Evolutionary conservation across 2,797 vertebrate species (phyloP).

Genomic region (Spinus olivaceus): DNA sequence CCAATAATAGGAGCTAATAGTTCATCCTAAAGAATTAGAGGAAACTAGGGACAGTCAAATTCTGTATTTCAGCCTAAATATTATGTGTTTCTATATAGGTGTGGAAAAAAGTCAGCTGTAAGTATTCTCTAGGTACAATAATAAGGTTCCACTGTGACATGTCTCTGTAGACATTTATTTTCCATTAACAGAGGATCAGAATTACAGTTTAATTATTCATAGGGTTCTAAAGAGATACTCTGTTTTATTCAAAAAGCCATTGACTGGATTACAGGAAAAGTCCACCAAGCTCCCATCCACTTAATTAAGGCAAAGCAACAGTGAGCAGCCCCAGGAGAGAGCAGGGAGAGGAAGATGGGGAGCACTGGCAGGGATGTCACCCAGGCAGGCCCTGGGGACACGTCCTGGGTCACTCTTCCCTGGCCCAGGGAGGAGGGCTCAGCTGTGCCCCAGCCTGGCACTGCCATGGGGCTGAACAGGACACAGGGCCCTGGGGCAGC

Average conservation of each 20-base stretch:
- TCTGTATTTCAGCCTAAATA: background rate
- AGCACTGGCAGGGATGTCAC: background rate
- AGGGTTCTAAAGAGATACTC: background rate
- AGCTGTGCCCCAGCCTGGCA: background rate
- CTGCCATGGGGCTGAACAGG: background rate
- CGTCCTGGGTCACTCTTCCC: background rate
- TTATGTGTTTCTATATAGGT: background rate
- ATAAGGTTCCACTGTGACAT: background rate
- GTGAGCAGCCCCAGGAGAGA: background rate
- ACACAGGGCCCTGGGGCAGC: background rate
- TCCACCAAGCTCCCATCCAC: background rate
- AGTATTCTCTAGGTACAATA: background rate
- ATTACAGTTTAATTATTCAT: conserved; percentile 40
- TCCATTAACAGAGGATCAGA: conserved; percentile 16
- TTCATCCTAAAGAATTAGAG: background rate
- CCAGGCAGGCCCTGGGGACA: background rate
- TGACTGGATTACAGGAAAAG: background rate
- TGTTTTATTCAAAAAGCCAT: background rate
- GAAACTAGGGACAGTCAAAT: background rate
- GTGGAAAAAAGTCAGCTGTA: background rate
- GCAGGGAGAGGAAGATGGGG: background rate
- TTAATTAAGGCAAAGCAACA: background rate
- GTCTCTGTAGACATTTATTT: background rate
- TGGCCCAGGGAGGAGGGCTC: background rate
- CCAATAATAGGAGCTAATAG: background rate